Conservation (phyloP, 2,113 vertebrate species). For the Perca schrenkii region DNA sequence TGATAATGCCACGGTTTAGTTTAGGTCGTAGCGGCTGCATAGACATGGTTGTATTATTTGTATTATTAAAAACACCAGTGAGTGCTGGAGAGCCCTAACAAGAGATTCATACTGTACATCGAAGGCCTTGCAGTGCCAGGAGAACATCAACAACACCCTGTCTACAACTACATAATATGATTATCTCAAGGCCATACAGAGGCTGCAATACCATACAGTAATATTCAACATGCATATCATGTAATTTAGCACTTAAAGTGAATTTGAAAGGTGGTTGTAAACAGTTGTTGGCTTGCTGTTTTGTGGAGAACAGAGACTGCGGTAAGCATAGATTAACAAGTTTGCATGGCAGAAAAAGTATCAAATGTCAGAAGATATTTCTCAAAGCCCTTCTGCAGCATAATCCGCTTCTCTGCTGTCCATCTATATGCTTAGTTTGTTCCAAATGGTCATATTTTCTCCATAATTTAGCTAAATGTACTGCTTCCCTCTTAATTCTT, state of each 20-base stretch:
- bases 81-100: constrained; percentile 31
- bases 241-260: neutral
- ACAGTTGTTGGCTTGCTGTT: neutral
- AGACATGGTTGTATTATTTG: constrained; percentile 13
- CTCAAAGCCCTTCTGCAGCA: neutral
- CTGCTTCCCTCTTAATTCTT: neutral
- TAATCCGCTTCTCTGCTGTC: constrained; percentile 3
- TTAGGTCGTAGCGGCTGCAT: constrained; percentile 3
- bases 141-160: constrained; percentile 2
- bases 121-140: constrained; percentile 16
- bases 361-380: neutral
- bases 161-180: neutral
- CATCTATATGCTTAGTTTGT: neutral
- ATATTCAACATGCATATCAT: neutral
- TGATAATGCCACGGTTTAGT: neutral
- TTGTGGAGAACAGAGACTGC: neutral
- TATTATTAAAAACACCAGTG: constrained; percentile 57
- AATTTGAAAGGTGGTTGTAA: neutral
- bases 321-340: neutral
- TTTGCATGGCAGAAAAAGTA: neutral
- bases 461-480: neutral
- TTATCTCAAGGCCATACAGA: constrained; percentile 2
- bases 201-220: neutral
- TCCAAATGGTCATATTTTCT: constrained; percentile 1
- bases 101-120: constrained; percentile 19